Evolutionary conservation across 2,113 vertebrate species (phyloP).

Genomic region (Mixornis gularis): DNA sequence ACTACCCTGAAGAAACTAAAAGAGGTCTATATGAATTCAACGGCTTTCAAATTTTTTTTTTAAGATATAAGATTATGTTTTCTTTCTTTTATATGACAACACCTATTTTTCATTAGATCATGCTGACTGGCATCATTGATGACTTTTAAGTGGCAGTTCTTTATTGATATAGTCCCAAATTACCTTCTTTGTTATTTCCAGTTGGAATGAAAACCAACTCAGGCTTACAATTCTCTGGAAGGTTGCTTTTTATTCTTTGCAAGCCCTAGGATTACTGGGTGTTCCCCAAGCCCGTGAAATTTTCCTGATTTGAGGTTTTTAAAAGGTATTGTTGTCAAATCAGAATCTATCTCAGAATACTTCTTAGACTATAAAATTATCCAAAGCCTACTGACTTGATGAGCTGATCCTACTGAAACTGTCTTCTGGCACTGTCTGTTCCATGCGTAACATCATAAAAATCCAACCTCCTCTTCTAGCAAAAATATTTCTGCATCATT

Average conservation of each 20-base stretch:
- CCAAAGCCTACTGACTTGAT: neutral
- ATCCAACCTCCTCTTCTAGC: neutral
- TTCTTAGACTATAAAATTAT: neutral
- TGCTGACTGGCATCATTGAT: neutral
- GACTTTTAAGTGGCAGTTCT: neutral
- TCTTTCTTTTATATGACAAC: neutral
- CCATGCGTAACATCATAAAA: neutral
- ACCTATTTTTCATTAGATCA: neutral
- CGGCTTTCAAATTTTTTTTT: neutral
- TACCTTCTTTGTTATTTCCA: neutral
- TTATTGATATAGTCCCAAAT: neutral
- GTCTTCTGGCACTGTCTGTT: neutral
- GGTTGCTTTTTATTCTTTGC: neutral
- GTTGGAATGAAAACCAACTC: neutral
- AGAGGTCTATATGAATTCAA: neutral
- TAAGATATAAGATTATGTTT: neutral
- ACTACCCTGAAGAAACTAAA: neutral
- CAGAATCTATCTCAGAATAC: neutral
- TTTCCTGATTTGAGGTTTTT: neutral
- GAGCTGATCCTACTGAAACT: neutral
- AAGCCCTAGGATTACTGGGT: neutral
- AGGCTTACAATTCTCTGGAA: neutral
- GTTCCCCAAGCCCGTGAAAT: neutral
- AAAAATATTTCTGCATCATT: neutral
- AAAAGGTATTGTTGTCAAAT: neutral